Percentiles rank a stretch among this genome's conserved stretches.
These are phyloP conservation scores for Ceyx cyanopectus DNA, from an alignment of 2,113 vertebrate species.

Conservation along the genomic window DNA sequence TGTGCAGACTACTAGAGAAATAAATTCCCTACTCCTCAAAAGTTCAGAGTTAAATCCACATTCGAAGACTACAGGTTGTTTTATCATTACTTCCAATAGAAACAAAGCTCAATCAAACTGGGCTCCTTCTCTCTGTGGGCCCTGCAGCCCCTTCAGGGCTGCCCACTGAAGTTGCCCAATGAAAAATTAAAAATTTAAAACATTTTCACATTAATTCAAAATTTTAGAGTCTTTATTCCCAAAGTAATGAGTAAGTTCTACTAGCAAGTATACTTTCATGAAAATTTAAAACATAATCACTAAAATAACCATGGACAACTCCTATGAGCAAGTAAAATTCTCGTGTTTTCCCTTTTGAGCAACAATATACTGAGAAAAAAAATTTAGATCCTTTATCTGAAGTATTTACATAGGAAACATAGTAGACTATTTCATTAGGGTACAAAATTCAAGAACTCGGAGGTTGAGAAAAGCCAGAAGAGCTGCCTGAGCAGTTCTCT, in stretches of 20 bases:
- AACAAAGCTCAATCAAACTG: neutral
- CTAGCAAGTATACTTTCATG: neutral
- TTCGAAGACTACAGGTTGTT: neutral
- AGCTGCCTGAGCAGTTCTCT: neutral
- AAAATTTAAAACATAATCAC: neutral
- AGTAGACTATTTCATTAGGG: neutral
- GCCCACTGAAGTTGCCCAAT: neutral
- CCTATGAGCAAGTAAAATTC: neutral
- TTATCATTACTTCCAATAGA: neutral
- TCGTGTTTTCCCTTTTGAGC: neutral
- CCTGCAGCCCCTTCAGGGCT: neutral
- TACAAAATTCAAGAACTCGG: neutral
- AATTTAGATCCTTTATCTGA: neutral
- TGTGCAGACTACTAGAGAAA: neutral
- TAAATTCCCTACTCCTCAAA: neutral
- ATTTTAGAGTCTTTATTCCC: neutral
- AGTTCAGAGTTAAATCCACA: neutral
- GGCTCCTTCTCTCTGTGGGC: neutral
- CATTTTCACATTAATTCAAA: neutral
- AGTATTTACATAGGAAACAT: neutral
- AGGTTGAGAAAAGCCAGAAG: constrained; percentile 6
- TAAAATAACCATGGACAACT: neutral
- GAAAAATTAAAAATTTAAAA: neutral
- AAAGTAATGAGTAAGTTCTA: neutral
- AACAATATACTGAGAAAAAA: neutral